Conservation (phyloP, 2,113 vertebrate species). For the Larimichthys crocea region DNA sequence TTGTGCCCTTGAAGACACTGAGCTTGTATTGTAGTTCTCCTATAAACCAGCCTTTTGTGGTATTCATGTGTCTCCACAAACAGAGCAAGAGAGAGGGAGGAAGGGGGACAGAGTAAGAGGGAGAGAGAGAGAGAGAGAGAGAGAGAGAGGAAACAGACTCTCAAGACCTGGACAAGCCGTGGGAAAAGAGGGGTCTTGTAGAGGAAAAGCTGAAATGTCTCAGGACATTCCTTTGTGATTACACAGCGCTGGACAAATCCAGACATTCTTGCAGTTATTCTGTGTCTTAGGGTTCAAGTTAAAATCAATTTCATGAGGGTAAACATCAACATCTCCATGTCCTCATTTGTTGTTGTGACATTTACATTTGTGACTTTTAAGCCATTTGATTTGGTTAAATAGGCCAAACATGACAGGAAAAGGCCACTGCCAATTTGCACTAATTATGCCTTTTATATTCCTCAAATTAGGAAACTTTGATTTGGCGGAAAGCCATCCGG, state of each 20-base stretch:
- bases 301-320: conserved; percentile 50
- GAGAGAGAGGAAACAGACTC: conserved; percentile 75
- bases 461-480: conserved; percentile 24
- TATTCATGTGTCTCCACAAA: conserved; percentile 68
- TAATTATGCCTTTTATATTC: conserved; percentile 20
- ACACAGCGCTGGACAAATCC: conserved; percentile 83
- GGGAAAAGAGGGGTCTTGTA: conserved; percentile 83
- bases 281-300: conserved; percentile 63
- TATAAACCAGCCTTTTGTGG: conserved; percentile 73
- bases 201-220: conserved; percentile 85
- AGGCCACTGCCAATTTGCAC: conserved; percentile 29
- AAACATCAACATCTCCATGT: conserved; percentile 42
- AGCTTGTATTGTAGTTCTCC: conserved; percentile 64
- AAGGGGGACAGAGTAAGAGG: conserved; percentile 20
- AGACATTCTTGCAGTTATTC: conserved; percentile 82
- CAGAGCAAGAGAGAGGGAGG: conserved; percentile 21
- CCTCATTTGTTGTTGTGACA: neutral
- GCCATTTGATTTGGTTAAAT: conserved; percentile 35
- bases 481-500: neutral
- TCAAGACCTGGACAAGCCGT: conserved; percentile 80
- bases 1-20: conserved; percentile 68
- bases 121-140: conserved; percentile 48
- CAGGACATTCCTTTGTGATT: conserved; percentile 88
- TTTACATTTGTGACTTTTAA: neutral
- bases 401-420: conserved; percentile 11